Conservation (phyloP, 1,140 invertebrate species). For the Melanaphis sacchari region DNA sequence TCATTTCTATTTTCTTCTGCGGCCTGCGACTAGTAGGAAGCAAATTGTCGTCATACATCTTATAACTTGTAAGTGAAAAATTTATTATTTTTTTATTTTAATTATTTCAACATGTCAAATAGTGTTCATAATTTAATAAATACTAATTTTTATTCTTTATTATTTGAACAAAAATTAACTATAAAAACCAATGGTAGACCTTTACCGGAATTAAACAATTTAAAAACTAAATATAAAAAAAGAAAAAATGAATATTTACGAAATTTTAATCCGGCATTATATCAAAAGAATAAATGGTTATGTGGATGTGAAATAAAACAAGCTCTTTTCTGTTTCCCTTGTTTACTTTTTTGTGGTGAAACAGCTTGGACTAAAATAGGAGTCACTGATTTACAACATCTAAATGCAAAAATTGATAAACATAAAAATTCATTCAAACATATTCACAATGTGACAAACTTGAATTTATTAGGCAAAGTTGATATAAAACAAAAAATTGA, state of each 20-base stretch:
- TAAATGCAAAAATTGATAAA: slow-evolving; percentile 51
- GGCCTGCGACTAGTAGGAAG: no score
- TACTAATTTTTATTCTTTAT: no score
- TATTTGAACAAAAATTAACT: neutral
- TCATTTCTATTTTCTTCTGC: no score
- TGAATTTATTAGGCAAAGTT: neutral
- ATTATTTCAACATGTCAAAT: neutral
- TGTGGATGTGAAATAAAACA: slow-evolving; percentile 60
- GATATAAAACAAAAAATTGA: neutral
- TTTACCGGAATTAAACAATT: neutral
- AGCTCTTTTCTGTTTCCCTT: slow-evolving; percentile 60
- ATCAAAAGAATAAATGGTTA: slow-evolving; percentile 58
- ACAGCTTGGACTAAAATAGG: slow-evolving; percentile 57
- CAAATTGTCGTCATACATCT: neutral
- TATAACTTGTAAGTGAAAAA: neutral
- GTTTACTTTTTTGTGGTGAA: slow-evolving; percentile 60
- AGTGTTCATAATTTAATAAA: no score
- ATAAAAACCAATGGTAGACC: neutral
- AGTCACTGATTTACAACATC: slow-evolving; percentile 3
- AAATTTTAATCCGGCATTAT: neutral
- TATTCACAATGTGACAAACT: neutral
- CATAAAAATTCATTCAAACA: slow-evolving; percentile 56
- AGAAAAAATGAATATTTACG: slow-evolving; percentile 16
- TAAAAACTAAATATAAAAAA: slow-evolving; percentile 4
- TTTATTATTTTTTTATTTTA: neutral